phyloP scores from a whole-genome alignment of 2,888 invertebrate genomes.

The Mylabris sibirica region DNA sequence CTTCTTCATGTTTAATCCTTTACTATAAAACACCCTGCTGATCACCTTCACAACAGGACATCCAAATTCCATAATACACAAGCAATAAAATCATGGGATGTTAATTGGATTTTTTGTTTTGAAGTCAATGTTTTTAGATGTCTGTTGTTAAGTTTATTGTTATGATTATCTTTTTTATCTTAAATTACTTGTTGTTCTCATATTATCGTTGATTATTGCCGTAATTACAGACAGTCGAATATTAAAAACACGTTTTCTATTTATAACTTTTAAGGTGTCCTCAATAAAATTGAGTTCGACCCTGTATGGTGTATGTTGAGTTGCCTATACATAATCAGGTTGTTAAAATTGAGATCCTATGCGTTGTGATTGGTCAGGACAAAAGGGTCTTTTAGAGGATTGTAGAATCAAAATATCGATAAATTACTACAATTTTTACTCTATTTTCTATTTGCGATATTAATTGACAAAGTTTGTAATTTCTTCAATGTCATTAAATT shows the following conservation, averaged over 20 bases:
- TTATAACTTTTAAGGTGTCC: background rate
- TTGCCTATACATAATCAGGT: too few species aligned
- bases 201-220: background rate
- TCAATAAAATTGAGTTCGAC: background rate
- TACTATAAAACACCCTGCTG: constrained; percentile 28
- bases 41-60: constrained; percentile 28
- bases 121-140: background rate
- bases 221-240: background rate
- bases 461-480: too few species aligned
- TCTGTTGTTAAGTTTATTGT: background rate
- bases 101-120: constrained; percentile 27
- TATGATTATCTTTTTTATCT: background rate
- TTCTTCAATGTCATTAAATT: too few species aligned
- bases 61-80: constrained; percentile 30
- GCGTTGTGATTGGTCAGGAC: too few species aligned
- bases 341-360: too few species aligned
- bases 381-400: too few species aligned
- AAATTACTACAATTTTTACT: too few species aligned
- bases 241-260: background rate
- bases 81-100: constrained; percentile 24
- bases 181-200: background rate
- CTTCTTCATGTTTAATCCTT: too few species aligned
- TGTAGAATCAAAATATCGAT: too few species aligned
- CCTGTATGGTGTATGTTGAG: too few species aligned
- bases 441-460: too few species aligned